Conservation (phyloP, 2,888 invertebrate genomes). For the Asteroscopus sphinx region DNA sequence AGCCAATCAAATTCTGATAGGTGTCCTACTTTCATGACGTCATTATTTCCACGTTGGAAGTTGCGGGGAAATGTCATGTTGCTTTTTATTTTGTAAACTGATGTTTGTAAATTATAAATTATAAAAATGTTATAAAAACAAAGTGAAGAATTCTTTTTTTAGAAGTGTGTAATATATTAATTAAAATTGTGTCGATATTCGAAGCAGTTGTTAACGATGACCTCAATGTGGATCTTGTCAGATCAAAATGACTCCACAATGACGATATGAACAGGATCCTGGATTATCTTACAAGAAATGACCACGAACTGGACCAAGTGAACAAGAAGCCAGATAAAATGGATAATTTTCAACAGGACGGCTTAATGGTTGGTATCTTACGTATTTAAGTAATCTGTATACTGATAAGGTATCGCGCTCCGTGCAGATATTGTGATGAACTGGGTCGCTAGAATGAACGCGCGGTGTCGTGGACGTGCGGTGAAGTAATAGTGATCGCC, state of each 20-base stretch:
- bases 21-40: slow-evolving; percentile 90
- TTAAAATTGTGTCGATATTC: slow-evolving; percentile 41
- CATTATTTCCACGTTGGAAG: slow-evolving; percentile 92
- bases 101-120: slow-evolving; percentile 63
- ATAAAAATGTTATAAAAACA: slow-evolving; percentile 57
- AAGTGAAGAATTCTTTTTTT: slow-evolving; percentile 40
- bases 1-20: slow-evolving; percentile 81
- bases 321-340: slow-evolving; percentile 75
- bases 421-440: slow-evolving; percentile 63
- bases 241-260: slow-evolving; percentile 78
- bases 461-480: slow-evolving; percentile 72
- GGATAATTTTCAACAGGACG: slow-evolving; percentile 80
- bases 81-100: slow-evolving; percentile 74
- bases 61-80: slow-evolving; percentile 83
- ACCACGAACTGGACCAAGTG: slow-evolving; percentile 70
- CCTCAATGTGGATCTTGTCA: slow-evolving; percentile 61
- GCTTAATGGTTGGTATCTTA: slow-evolving; percentile 78
- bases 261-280: slow-evolving; percentile 83
- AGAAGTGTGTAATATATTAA: slow-evolving; percentile 46
- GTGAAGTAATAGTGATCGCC: slow-evolving; percentile 83
- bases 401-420: slow-evolving; percentile 74
- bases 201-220: slow-evolving; percentile 64
- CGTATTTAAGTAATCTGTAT: slow-evolving; percentile 56
- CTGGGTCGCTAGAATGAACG: slow-evolving; percentile 62
- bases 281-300: slow-evolving; percentile 80